Evolutionary conservation across 2,797 vertebrate species (phyloP).

Genomic region (Cottoperca gobio): DNA sequence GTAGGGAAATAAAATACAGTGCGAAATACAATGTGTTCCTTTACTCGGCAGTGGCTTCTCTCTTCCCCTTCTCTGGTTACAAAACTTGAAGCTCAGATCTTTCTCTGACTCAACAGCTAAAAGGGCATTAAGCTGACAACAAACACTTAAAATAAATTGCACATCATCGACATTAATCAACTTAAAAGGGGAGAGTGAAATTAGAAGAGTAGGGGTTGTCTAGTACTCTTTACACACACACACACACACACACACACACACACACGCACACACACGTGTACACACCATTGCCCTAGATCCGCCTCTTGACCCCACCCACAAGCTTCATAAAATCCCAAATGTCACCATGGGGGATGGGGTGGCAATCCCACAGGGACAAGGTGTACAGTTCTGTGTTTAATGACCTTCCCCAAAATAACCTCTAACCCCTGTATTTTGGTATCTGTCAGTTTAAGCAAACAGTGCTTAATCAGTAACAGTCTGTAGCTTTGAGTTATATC

Average conservation of each 20-base stretch:
- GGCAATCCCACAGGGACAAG: conserved; percentile 10
- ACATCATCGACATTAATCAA: conserved; percentile 34
- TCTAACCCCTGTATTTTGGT: conserved; percentile 33
- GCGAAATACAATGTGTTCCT: conserved; percentile 59
- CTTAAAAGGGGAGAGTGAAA: conserved; percentile 34
- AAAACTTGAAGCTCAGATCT: conserved; percentile 47
- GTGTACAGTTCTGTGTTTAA: conserved; percentile 31
- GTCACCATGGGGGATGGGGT: conserved; percentile 10
- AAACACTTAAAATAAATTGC: conserved; percentile 42
- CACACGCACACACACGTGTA: not conserved
- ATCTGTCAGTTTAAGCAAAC: conserved; percentile 48
- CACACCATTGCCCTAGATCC: not conserved
- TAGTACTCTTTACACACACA: not conserved
- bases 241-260: conserved; percentile 9
- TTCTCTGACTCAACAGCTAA: conserved; percentile 33
- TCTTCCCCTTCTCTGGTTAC: conserved; percentile 54
- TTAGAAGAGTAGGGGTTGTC: conserved; percentile 26
- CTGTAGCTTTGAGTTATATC: conserved; percentile 52
- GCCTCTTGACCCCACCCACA: conserved; percentile 21
- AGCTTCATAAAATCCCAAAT: conserved; percentile 33
- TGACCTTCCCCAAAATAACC: conserved; percentile 19
- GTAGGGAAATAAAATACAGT: conserved; percentile 33
- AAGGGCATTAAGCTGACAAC: conserved; percentile 46
- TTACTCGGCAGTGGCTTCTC: conserved; percentile 35
- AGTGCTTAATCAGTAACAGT: conserved; percentile 43